These are phyloP conservation scores for Plusia festucae DNA, from an alignment of 2,888 invertebrate species.

Conservation along the genomic window DNA sequence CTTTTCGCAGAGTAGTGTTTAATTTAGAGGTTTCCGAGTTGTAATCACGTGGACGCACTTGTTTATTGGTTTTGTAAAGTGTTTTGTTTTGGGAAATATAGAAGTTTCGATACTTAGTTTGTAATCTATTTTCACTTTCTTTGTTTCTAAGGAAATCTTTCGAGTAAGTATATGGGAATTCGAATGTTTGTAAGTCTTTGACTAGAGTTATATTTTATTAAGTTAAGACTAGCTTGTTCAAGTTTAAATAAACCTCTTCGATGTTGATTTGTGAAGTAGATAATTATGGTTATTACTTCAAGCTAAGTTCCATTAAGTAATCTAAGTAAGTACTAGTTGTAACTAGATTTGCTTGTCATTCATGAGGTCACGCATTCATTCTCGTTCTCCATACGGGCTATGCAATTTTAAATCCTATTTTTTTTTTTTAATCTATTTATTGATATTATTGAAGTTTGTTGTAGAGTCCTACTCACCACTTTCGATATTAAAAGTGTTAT, in stretches of 20 bases:
- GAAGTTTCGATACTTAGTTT: neutral
- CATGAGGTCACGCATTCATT: conserved; percentile 26
- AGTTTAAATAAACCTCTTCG: neutral
- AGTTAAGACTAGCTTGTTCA: neutral
- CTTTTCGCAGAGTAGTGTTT: conserved; percentile 47
- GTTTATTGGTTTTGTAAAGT: conserved; percentile 26
- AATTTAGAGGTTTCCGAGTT: conserved; percentile 45
- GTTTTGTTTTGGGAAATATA: neutral
- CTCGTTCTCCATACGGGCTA: neutral
- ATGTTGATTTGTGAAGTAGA: conserved; percentile 9
- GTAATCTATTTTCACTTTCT: neutral
- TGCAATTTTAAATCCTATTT: conserved; percentile 20
- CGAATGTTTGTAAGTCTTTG: neutral
- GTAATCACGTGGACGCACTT: conserved; percentile 25
- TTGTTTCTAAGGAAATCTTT: neutral
- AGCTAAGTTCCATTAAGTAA: conserved; percentile 17
- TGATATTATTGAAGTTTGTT: no score
- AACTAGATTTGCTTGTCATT: conserved; percentile 18
- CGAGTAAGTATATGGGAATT: neutral
- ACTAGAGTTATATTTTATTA: neutral
- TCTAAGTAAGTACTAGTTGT: conserved; percentile 16
- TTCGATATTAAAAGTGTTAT: neutral
- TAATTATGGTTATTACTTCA: conserved; percentile 14
- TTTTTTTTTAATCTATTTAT: rapidly evolving
- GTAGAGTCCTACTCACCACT: neutral